Conservation (phyloP, 92 coral and sea anemone species). For the Scolanthus callimorphus region DNA sequence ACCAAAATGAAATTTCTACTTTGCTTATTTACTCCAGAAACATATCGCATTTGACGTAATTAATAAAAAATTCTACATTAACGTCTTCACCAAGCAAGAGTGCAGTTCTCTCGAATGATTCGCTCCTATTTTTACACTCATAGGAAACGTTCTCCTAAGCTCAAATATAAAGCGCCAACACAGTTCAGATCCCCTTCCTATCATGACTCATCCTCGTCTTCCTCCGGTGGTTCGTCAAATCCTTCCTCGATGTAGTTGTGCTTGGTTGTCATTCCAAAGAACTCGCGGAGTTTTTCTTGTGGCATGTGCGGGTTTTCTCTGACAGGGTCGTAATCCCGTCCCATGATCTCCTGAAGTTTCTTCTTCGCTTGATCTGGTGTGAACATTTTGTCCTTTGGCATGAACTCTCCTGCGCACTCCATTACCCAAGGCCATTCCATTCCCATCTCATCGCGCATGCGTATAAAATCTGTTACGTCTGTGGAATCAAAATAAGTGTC, state of each 20-base stretch:
- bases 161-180: no score
- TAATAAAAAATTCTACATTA: no score
- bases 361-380: slow-evolving; percentile 33
- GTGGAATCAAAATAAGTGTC: no score
- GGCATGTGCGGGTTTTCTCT: slow-evolving; percentile 43
- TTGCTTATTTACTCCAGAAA: no score
- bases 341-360: slow-evolving; percentile 32
- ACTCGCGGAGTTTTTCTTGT: slow-evolving; percentile 36
- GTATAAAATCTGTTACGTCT: slow-evolving; percentile 21
- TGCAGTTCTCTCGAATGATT: no score
- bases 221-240: slow-evolving; percentile 12
- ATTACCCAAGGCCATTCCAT: slow-evolving; percentile 42
- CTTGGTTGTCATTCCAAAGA: slow-evolving; percentile 14
- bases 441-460: slow-evolving; percentile 40
- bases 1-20: no score
- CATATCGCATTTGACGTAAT: no score
- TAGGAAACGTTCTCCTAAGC: no score
- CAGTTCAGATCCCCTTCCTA: no score
- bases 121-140: no score
- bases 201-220: slow-evolving; percentile 15
- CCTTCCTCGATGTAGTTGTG: slow-evolving; percentile 29
- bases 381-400: slow-evolving; percentile 30
- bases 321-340: slow-evolving; percentile 32
- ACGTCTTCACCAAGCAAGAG: no score
- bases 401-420: slow-evolving; percentile 14